Conservation (phyloP, 2,797 vertebrate species). For the Cephalopachus bancanus region DNA sequence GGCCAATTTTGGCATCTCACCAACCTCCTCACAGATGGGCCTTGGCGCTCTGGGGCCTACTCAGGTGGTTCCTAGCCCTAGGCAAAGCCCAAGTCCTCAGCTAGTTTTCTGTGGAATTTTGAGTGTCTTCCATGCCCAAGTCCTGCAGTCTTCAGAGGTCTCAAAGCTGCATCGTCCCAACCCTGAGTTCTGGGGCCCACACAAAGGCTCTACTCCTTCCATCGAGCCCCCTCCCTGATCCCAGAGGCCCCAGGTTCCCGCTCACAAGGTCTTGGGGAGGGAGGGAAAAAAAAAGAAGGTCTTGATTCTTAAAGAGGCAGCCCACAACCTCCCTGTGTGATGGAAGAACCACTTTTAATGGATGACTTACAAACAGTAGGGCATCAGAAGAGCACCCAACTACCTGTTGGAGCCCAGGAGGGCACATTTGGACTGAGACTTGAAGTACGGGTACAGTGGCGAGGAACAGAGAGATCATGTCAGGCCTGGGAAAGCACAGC, state of each 20-base stretch:
- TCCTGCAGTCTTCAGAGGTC: background rate
- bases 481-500: background rate
- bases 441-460: background rate
- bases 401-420: background rate
- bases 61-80: background rate
- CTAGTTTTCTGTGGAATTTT: background rate
- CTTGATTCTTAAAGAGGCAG: background rate
- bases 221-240: background rate
- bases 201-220: background rate
- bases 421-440: background rate
- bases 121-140: background rate
- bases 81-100: background rate
- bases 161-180: background rate
- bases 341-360: background rate
- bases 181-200: background rate
- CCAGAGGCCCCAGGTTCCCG: background rate
- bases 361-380: background rate
- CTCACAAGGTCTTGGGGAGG: no score
- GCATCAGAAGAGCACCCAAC: background rate
- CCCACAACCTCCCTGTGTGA: background rate
- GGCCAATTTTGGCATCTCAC: background rate
- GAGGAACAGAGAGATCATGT: background rate
- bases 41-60: background rate
- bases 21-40: background rate
- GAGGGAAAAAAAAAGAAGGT: background rate